Percentiles rank a stretch among this genome's conserved stretches.
phyloP scores from a whole-genome alignment of 2,113 vertebrate species.

The Mellivora capensis region DNA sequence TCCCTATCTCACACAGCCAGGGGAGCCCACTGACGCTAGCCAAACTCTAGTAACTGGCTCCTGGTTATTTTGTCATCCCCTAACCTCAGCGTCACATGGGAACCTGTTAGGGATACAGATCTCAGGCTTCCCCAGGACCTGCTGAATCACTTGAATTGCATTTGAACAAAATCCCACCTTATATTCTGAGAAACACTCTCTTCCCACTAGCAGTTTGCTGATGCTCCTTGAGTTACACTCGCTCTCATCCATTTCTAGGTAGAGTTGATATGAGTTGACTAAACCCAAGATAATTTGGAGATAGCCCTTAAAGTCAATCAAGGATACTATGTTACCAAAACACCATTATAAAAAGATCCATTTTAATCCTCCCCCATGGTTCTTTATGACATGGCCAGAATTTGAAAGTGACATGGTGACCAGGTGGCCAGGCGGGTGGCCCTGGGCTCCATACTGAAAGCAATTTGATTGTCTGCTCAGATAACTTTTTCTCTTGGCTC shows the following conservation, averaged over 20 bases:
- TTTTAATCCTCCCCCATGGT: not conserved
- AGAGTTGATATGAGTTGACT: not conserved
- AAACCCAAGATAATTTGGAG: not conserved
- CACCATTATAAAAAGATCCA: not conserved
- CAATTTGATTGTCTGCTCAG: not conserved
- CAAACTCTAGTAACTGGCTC: too few species aligned
- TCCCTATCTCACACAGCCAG: too few species aligned
- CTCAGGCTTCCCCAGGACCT: not conserved
- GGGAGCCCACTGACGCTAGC: fast-evolving
- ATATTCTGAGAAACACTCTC: not conserved
- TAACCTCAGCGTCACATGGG: not conserved
- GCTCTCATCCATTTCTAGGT: too few species aligned
- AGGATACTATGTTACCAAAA: not conserved
- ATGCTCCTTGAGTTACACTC: not conserved
- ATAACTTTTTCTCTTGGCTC: not conserved
- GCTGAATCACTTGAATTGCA: not conserved
- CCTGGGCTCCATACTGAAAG: too few species aligned
- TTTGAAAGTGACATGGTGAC: not conserved
- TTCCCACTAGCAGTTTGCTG: not conserved
- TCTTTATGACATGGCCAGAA: not conserved
- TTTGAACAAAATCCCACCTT: not conserved
- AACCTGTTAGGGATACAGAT: not conserved
- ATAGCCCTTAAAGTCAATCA: not conserved
- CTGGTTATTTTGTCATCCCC: fast-evolving
- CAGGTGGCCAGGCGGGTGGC: not conserved